Evolutionary conservation across 2,888 invertebrate genomes (phyloP).

Genomic region (Nasonia oneida): DNA sequence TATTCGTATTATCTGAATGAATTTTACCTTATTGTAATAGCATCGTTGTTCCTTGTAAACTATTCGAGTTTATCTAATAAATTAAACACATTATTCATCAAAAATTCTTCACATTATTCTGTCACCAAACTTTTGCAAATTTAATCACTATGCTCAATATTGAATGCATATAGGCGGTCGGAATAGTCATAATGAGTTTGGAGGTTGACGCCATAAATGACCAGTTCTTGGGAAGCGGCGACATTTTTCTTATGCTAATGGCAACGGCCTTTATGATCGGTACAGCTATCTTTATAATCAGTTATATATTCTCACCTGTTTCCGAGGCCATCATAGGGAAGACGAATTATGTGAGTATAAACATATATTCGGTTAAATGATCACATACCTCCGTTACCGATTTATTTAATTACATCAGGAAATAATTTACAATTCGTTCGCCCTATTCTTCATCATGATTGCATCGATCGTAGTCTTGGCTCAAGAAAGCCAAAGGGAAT

Average conservation of each 20-base stretch:
- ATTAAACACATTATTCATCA: background rate
- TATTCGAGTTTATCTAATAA: background rate
- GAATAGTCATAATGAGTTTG: constrained; percentile 54
- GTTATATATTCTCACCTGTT: constrained; percentile 61
- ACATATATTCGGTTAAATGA: too few species aligned
- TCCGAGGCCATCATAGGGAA: constrained; percentile 61
- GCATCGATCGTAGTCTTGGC: constrained; percentile 48
- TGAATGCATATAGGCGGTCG: constrained; percentile 42
- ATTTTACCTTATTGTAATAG: background rate
- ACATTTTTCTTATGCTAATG: constrained; percentile 58
- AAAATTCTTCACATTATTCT: background rate
- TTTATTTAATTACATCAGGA: constrained; percentile 54
- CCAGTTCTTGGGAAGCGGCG: background rate
- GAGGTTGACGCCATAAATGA: constrained; percentile 52
- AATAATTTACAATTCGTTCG: constrained; percentile 56
- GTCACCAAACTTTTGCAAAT: background rate
- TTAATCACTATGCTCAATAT: background rate
- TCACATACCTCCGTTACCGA: background rate
- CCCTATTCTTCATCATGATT: constrained; percentile 46
- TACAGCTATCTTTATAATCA: constrained; percentile 59
- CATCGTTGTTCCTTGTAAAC: background rate
- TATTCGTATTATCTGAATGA: background rate
- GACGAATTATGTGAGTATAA: constrained; percentile 60
- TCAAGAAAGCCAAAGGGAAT: constrained; percentile 24
- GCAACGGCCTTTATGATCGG: constrained; percentile 62